Percentiles rank a stretch among this genome's conserved stretches.
These are phyloP conservation scores for Thaleichthys pacificus DNA, from an alignment of 2,797 vertebrate genomes.

Conservation along the genomic window DNA sequence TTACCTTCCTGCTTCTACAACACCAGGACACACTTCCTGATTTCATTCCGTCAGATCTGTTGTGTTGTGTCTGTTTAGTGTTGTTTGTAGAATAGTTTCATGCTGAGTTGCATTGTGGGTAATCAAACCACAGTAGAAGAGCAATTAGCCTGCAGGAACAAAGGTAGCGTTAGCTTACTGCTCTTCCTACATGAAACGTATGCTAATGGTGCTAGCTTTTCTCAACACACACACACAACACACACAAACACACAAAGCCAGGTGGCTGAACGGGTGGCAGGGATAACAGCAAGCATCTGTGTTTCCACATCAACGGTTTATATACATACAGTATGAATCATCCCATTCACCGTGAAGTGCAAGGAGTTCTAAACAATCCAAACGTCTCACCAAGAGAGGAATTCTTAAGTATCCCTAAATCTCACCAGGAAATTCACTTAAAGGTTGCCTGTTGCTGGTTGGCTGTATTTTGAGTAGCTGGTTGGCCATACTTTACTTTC, in stretches of 20 bases:
- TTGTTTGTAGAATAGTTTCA: neutral
- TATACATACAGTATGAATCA: conserved; percentile 16
- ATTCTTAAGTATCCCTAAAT: neutral
- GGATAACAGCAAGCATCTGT: conserved; percentile 41
- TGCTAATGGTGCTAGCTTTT: conserved; percentile 33
- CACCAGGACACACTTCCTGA: too few species aligned
- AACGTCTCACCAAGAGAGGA: neutral
- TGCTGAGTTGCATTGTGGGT: neutral
- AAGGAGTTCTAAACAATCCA: conserved; percentile 9
- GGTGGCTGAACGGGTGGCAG: conserved; percentile 38
- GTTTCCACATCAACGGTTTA: conserved; percentile 18
- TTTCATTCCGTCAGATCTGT: neutral
- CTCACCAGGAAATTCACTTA: too few species aligned
- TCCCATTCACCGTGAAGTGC: conserved; percentile 11
- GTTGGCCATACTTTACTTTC: too few species aligned
- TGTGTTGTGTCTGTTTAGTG: neutral
- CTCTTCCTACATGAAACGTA: conserved; percentile 26
- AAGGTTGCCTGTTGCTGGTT: too few species aligned
- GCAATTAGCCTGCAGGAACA: conserved; percentile 6
- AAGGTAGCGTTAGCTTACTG: neutral
- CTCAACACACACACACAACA: conserved; percentile 10
- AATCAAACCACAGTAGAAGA: neutral
- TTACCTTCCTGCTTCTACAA: too few species aligned
- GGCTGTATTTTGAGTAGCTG: too few species aligned
- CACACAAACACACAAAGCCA: conserved; percentile 17